Base-by-base conservation (phyloP, 2,888 invertebrate genomes). In the Polia nebulosa region DNA sequence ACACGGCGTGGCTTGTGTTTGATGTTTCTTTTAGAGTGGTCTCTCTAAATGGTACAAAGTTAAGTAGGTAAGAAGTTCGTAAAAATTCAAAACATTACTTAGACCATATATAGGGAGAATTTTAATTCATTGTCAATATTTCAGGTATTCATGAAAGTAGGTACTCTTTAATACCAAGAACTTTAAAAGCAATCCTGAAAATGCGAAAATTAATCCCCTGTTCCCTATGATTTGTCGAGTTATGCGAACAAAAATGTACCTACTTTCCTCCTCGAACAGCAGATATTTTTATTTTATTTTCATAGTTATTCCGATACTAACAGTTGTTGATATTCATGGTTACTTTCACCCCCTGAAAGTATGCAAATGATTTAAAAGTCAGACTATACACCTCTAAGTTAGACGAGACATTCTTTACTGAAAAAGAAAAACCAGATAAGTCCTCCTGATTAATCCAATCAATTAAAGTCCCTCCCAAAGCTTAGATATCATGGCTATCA, bases 401-500 rank as follows among this genome's bases (percentile, higher is more conserved):
- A 29, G 29, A 29, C 8, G 2, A n/a, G n/a, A 41, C 39, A 7
- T 39, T 39, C 39, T n/a, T 41, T 41, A n/a, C n/a, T 41, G n/a
- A n/a, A 41, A 29, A 29, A 41, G n/a, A 41, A 2, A 8, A 41
- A n/a, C 39, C 8, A 8, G 17, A 13, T 1, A 39, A 39, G n/a
- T n/a, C n/a, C n/a, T n/a, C n/a, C n/a, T n/a, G 17, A 15, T 17
- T 47, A 68, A 74, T 80, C 17, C 20, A 17, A 80, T 58, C 34
- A 53, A 72, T 66, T 66, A 66, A 80, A 64, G 52, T 36, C 34
- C 41, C 51, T 36, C 47, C 22, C 57, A 45, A 57, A 56, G 53
- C 25, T 11, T 55, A 29, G 41, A 64, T 71, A 79, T 80, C 75
- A 72, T 17, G 44, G 49, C 53, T 76, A 85, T 87, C 78, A 83